Conservation (phyloP, 2,888 invertebrate genomes). For the Synergus umbraculus region DNA sequence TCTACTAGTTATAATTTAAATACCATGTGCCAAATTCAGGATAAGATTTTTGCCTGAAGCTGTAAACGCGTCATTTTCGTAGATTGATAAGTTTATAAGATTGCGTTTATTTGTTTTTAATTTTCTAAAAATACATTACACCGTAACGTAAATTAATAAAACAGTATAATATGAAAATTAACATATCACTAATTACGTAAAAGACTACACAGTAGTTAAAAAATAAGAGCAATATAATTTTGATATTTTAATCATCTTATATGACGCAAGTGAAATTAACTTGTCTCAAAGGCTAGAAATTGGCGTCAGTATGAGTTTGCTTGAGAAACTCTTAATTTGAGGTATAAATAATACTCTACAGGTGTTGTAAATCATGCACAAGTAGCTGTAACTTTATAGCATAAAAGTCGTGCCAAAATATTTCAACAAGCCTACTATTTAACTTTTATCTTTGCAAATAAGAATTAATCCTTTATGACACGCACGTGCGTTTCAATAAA, state of each 20-base stretch:
- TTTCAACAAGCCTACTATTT: not conserved
- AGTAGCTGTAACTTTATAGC: not conserved
- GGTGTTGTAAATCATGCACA: constrained; percentile 24
- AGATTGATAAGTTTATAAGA: not conserved
- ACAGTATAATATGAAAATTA: not conserved
- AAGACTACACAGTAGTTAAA: not conserved
- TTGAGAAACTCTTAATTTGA: constrained; percentile 29
- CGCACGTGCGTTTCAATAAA: too few species aligned
- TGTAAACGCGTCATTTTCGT: not conserved
- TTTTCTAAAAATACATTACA: too few species aligned
- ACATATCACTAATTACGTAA: not conserved
- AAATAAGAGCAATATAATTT: not conserved
- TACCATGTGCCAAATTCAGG: not conserved
- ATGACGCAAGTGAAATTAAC: constrained; percentile 29
- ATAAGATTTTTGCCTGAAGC: not conserved
- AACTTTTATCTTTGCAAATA: not conserved
- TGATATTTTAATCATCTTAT: constrained; percentile 12
- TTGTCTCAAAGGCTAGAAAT: constrained; percentile 23
- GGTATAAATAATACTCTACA: constrained; percentile 22
- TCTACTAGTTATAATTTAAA: not conserved
- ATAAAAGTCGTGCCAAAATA: constrained; percentile 7
- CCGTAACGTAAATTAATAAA: not conserved
- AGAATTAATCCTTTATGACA: not conserved
- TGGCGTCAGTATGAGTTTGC: constrained; percentile 26
- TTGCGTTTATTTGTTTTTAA: not conserved